Evolutionary conservation across 2,888 invertebrate species (phyloP), one percentile per base, ranked within the genome.

Genomic region (Pseudococcus longispinus): DNA sequence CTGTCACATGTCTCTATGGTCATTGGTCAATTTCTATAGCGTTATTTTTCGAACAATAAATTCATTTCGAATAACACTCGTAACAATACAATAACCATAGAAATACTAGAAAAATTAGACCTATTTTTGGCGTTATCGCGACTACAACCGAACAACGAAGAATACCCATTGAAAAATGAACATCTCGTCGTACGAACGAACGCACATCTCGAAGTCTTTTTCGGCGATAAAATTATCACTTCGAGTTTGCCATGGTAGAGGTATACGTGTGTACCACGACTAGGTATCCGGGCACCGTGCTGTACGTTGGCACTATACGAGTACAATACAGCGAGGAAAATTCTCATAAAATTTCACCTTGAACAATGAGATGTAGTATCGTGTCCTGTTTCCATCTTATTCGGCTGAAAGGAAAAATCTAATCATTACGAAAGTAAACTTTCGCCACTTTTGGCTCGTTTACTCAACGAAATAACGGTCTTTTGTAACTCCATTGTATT

Each of bases 371-470:
- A 60, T 23, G 60, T 60, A 60, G 44, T 46, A 46, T 46, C 44
- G 60, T 23, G 60, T 60, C 60, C 60, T 23, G 60, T 60, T 60
- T 60, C 60, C 60, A 60, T 23, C 20, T 60, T 37, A 37, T 60
- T 60, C 60, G 60, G 15, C 60, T 60, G 60, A 60, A 60, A n/a
- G 60, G 23, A 60, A 60, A 46, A 46, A 60, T 60, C 60, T 60
- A 60, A 60, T 60, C 60, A 60, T 60, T 60, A 60, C 60, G 9
- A 60, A 60, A 60, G 60, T 60, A 60, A 60, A 23, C 60, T 60
- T 60, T 60, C 15, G 20, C 60, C 60, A 60, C 60, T 60, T 60
- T 23, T 60, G 60, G 8, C 23, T 60, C 23, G 60, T 60, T 60
- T 60, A 60, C 60, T 60, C 60, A 23, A 60, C 60, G 60, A 60